phyloP scores from a whole-genome alignment of 1,140 invertebrate species.

The Hylaeus anthracinus region DNA sequence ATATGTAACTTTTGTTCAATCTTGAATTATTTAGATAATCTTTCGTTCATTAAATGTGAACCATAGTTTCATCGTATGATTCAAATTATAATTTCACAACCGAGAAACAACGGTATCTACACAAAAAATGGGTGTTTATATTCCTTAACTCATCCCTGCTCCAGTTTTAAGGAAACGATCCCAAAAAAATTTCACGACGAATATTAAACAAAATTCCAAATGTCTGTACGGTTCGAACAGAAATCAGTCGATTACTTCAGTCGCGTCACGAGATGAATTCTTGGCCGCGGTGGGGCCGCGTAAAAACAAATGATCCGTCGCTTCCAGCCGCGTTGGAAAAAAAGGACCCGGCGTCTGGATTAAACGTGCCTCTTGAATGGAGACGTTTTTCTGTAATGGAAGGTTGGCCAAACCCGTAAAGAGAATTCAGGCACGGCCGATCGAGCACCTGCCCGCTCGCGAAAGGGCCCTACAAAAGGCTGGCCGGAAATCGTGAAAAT shows the following conservation, averaged over 20 bases:
- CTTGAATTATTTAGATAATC: too few relatives aligned
- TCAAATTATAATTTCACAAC: too few relatives aligned
- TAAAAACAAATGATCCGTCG: conserved; percentile 51
- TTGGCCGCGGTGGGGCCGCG: conserved; percentile 6
- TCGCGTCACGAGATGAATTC: neutral
- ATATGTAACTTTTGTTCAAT: too few relatives aligned
- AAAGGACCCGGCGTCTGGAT: conserved; percentile 43
- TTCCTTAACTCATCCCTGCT: too few relatives aligned
- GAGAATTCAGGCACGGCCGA: conserved; percentile 57
- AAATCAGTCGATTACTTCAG: neutral
- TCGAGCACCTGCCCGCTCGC: conserved; percentile 61
- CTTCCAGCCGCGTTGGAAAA: conserved; percentile 26
- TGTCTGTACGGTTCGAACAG: neutral
- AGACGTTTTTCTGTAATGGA: conserved; percentile 61
- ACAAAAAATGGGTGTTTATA: too few relatives aligned
- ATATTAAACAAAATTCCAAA: too few relatives aligned
- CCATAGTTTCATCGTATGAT: too few relatives aligned
- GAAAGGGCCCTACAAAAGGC: conserved; percentile 42
- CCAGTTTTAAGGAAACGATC: too few relatives aligned
- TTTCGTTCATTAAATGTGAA: too few relatives aligned
- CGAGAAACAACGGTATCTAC: too few relatives aligned
- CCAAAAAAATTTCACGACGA: too few relatives aligned
- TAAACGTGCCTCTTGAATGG: conserved; percentile 61
- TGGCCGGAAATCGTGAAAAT: conserved; percentile 64
- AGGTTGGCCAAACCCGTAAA: conserved; percentile 47